Conservation (phyloP, 30 jellyfish, hydroid and myxozoan genomes). For the Aurelia sp. region DNA sequence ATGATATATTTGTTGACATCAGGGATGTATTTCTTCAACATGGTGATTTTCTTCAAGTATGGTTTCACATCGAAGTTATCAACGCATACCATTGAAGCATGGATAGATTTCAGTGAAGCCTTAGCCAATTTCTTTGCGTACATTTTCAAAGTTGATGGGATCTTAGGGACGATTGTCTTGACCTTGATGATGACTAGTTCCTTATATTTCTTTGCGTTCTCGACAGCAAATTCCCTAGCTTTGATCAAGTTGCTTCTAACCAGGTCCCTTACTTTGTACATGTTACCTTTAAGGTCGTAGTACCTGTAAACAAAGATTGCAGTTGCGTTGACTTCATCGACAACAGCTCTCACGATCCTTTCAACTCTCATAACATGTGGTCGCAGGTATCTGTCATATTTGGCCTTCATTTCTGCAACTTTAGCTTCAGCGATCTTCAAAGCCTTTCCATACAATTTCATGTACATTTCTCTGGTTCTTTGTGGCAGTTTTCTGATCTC, state of each 20-base stretch:
- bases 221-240: slow-evolving; percentile 32
- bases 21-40: slow-evolving; percentile 65
- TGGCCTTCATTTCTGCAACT: slow-evolving; percentile 28
- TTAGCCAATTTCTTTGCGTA: slow-evolving; percentile 64
- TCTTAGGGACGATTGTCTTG: slow-evolving; percentile 55
- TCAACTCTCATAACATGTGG: slow-evolving; percentile 54
- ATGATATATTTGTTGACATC: slow-evolving; percentile 75
- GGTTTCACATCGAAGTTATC: slow-evolving; percentile 76
- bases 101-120: slow-evolving; percentile 71
- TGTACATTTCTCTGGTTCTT: slow-evolving; percentile 43
- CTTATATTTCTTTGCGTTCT: slow-evolving; percentile 39
- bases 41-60: slow-evolving; percentile 42
- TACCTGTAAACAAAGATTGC: slow-evolving; percentile 70
- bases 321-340: slow-evolving; percentile 76
- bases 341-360: slow-evolving; percentile 44
- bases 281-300: slow-evolving; percentile 72
- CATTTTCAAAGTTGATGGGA: slow-evolving; percentile 46
- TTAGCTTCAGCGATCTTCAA: slow-evolving; percentile 11
- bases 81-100: slow-evolving; percentile 67
- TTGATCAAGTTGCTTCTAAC: slow-evolving; percentile 1
- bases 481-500: slow-evolving; percentile 84
- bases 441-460: slow-evolving; percentile 39
- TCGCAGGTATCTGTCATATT: slow-evolving; percentile 28
- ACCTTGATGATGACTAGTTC: slow-evolving; percentile 19
- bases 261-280: slow-evolving; percentile 40